Base-by-base conservation (phyloP, 2,113 vertebrate genomes). In the Coturnix japonica region DNA sequence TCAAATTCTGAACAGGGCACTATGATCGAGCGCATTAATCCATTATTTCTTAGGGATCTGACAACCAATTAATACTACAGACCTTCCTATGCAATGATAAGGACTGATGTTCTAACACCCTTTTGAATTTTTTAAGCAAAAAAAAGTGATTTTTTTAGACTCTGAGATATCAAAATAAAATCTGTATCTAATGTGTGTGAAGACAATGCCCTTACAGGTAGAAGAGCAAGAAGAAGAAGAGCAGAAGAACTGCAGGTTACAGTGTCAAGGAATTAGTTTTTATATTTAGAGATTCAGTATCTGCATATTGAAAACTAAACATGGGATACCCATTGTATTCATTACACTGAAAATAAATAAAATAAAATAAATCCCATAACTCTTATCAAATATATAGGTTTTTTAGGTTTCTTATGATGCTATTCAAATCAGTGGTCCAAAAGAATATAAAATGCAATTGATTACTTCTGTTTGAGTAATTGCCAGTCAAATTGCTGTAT, bases 31-130 rank as follows among this genome's bases (percentile, higher is more conserved):
- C 95, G 95, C 96, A 96, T 98, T 98, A 98, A 99, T 98, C 98
- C 97, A 95, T 98, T 98, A 98, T 98, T 98, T 98, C 98, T 98
- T 97, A 96, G 97, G 97, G 98, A 98, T 98, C 91, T 99, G 98
- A 99, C 98, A 99, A 97, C 98, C 98, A 99, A 98, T 99, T 99
- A 99, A 98, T 98, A 97, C 61, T 97, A 96, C 95, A 97, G 97
- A 97, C 96, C 95, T 98, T 98, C 96, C 96, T 85, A 97, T 93
- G 96, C 94, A 96, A 97, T 97, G 94, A 7, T 67, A 95, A 96
- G 95, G 96, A 96, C 83, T 97, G 96, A 96, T 86, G 93, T 96
- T 88, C 90, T 82, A 94, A 94, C 87, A 78, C 28, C 33, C 7
- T 13, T 46, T 96, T 92, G 70, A 77, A 96, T 96, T 91, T 87